Base-by-base conservation (phyloP, 2,797 vertebrate species). In the Anguilla marmorata region DNA sequence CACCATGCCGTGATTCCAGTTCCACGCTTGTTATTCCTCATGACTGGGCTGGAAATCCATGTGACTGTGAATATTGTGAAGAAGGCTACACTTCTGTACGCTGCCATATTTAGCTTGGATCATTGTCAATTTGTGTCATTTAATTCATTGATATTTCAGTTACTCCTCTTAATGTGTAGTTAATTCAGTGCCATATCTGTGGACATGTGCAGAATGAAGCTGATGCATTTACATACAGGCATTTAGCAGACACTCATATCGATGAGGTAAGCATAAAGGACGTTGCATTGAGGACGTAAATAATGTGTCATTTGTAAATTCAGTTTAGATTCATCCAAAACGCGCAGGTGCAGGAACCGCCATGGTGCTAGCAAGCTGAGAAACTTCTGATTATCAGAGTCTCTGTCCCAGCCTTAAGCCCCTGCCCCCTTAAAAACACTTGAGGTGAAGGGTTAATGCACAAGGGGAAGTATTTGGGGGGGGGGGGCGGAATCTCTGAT, bases 1-100 rank as follows among this genome's bases (percentile, higher is more conserved):
- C 87, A 12, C n/a, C 1, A 80, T 86, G 91, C 91, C 89, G 90
- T 92, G 90, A 92, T 89, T 89, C 89, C 89, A 89, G 80, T 86
- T 84, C 66, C 89, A 88, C 88, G 72, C 84, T 90, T 90, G 85
- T 90, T 86, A 60, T 89, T 56, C 84, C 83, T 87, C 83, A 89
- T 91, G 92, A 91, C 37, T 83, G 84, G 90, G 85, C 87, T 87
- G 72, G 50, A 87, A 84, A 89, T 86, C 8, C 33, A 79, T 60
- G 89, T 88, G 72, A 58, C 12, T 37, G 72, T 85, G 91, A 91
- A 85, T 58, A 58, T 8, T 37, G 72, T 85, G 91, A 91, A 84
- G 89, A 74, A 66, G 72, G 72, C 37, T 14, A 3, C 72, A 88
- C 16, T 33, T 2, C 27, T 58, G n/a, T 19, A 12, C 0, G 0